These are phyloP conservation scores for Drosophila trapezifrons DNA, from an alignment of 1,140 invertebrate genomes.

Conservation along the genomic window DNA sequence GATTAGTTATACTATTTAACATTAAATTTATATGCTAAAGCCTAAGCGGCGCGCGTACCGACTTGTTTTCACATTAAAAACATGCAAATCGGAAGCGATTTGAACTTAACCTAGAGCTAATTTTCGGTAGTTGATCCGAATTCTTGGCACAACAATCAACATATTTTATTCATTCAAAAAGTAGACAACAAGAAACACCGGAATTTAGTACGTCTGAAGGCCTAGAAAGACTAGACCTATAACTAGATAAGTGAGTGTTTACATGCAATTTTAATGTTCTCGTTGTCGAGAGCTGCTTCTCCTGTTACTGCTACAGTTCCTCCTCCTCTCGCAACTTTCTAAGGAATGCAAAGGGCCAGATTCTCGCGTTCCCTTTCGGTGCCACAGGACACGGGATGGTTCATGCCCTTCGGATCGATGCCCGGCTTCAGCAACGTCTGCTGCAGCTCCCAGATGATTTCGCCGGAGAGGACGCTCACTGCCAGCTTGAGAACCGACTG, in stretches of 20 bases:
- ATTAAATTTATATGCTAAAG: background rate
- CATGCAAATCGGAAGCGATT: background rate
- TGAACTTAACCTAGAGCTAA: constrained; percentile 1
- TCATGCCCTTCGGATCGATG: constrained; percentile 53
- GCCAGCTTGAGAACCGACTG: constrained; percentile 63
- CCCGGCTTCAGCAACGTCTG: constrained; percentile 65
- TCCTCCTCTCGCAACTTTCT: background rate
- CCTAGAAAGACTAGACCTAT: background rate
- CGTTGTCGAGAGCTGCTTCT: too few species aligned
- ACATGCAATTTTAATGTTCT: background rate
- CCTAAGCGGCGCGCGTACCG: too few species aligned
- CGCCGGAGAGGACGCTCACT: constrained; percentile 63
- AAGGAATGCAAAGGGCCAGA: constrained; percentile 46
- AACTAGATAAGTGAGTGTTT: background rate
- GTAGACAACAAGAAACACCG: background rate
- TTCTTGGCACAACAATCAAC: background rate
- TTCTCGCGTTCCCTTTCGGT: constrained; percentile 54
- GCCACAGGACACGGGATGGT: constrained; percentile 64
- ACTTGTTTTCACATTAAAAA: background rate
- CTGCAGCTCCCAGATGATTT: constrained; percentile 72
- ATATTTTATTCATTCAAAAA: background rate
- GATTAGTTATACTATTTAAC: background rate
- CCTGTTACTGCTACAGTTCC: too few species aligned
- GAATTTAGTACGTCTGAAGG: background rate
- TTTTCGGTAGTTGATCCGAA: background rate